phyloP scores from a whole-genome alignment of 2,888 invertebrate species.

The Tuta absoluta region DNA sequence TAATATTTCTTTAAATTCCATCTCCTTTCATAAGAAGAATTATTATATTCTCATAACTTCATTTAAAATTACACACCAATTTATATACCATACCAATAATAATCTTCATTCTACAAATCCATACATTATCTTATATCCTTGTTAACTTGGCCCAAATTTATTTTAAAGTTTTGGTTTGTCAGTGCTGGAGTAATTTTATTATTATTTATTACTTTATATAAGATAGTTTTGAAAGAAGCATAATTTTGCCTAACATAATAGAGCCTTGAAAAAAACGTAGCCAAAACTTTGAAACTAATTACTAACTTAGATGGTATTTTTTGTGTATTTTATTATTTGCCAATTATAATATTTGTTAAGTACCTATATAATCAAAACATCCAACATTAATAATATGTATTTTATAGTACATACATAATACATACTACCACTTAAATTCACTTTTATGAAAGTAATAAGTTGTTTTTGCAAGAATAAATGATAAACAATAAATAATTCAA shows the following conservation, averaged over 20 bases:
- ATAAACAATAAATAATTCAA: neutral
- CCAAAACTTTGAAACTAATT: neutral
- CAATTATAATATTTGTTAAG: neutral
- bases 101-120: neutral
- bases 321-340: neutral
- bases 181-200: neutral
- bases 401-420: too few relatives aligned
- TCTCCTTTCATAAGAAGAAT: too few relatives aligned
- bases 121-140: slow-evolving; percentile 4
- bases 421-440: neutral
- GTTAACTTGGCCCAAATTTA: slow-evolving; percentile 7
- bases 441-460: neutral
- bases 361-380: neutral
- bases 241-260: neutral
- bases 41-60: neutral
- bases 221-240: neutral
- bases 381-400: neutral
- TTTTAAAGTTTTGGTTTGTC: neutral
- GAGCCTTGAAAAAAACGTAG: neutral
- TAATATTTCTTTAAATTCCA: too few relatives aligned
- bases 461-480: neutral
- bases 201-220: neutral
- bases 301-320: neutral
- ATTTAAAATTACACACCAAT: neutral
- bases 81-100: neutral